Evolutionary conservation across 2,113 vertebrate genomes (phyloP).

Genomic region (Fulica atra): DNA sequence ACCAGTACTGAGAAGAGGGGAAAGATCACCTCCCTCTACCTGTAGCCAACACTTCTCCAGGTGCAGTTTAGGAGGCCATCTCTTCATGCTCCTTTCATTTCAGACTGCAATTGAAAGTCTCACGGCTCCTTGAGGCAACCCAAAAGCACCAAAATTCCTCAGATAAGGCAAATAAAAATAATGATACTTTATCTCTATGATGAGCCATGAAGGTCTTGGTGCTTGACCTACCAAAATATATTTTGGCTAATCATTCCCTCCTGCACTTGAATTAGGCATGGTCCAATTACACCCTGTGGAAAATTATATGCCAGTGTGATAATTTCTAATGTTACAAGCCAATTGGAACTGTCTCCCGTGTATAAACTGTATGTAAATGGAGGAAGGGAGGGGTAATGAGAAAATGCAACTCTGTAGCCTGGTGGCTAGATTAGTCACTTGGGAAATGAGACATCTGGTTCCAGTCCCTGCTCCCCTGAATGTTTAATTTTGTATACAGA

Average conservation of each 20-base stretch:
- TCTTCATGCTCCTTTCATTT: not conserved
- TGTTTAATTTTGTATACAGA: constrained; percentile 39
- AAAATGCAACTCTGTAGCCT: constrained; percentile 24
- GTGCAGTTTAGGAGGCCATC: not conserved
- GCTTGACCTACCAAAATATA: not conserved
- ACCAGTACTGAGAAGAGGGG: rapidly evolving
- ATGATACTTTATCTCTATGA: not conserved
- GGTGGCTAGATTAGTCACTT: constrained; percentile 35
- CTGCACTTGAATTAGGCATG: not conserved
- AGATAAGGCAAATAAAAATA: not conserved
- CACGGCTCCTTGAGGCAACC: not conserved
- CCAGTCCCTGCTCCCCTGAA: not conserved
- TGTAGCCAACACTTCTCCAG: not conserved
- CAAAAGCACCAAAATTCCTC: not conserved
- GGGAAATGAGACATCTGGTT: constrained; percentile 57
- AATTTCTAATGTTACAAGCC: not conserved
- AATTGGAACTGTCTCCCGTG: not conserved
- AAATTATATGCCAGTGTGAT: not conserved
- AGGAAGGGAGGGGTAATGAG: constrained; percentile 29
- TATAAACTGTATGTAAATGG: constrained; percentile 21
- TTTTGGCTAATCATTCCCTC: not conserved
- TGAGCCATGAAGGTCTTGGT: not conserved
- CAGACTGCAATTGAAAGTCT: not conserved
- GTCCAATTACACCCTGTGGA: not conserved
- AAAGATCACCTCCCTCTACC: not conserved